Base-by-base conservation (phyloP, 37 sponge, comb jelly and placozoan genomes). In the Hormiphora californensis region DNA sequence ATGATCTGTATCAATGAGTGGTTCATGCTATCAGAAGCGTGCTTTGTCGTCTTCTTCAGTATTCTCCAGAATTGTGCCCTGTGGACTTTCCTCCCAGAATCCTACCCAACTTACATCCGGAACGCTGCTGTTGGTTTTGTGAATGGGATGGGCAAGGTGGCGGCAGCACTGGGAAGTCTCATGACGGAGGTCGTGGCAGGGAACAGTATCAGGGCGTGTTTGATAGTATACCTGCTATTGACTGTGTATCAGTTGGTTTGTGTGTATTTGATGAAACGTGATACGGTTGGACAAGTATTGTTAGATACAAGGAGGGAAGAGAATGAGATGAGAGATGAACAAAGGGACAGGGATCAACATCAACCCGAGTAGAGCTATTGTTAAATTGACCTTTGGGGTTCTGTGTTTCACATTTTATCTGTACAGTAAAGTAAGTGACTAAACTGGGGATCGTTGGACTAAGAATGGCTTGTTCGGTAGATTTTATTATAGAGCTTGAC, bases 171-270 rank as follows among this genome's bases (percentile, higher is more conserved):
- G n/a, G 61, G 61, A 28, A 57, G 61, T 12, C n/a, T 57, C 30
- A 57, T 57, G 3, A 57, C 61, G 17, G 61, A 57, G 61, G 27
- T 57, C 27, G 61, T 57, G 61, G 61, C 61, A 4, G 61, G 61
- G 9, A 28, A 23, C n/a, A 57, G 61, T 57, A 57, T 57, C 9
- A 5, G 7, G 23, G 61, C 27, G 61, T 57, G 61, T 57, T 30
- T 57, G 61, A n/a, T n/a, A n/a, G n/a, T n/a, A n/a, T n/a, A n/a
- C n/a, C n/a, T n/a, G n/a, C n/a, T n/a, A n/a, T n/a, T n/a, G n/a
- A 57, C 17, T 19, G 61, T 15, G 9, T 57, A 57, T 57, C 61
- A 57, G 61, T 12, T 57, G 23, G n/a, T 57, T 57, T 57, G 61
- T 15, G 27, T 57, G 3, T 57, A 57, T 30, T 15, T 57, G 7